Evolutionary conservation across 2,888 invertebrate genomes (phyloP).

Genomic region (Carabus problematicus): DNA sequence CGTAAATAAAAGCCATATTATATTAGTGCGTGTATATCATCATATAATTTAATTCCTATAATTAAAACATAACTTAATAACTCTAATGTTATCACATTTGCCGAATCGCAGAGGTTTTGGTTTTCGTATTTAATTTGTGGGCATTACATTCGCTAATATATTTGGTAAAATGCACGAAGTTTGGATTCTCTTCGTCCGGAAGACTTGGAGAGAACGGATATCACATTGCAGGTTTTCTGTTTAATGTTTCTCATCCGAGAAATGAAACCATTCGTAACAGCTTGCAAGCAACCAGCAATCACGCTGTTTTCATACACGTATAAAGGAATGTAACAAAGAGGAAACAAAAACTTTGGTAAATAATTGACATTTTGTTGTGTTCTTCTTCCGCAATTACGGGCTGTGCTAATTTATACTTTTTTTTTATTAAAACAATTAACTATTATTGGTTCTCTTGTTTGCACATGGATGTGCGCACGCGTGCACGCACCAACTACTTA

Average conservation of each 20-base stretch:
- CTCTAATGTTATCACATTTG: slow-evolving; percentile 40
- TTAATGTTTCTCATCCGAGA: background rate
- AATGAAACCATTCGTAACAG: background rate
- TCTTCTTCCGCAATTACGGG: slow-evolving; percentile 33
- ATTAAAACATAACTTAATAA: slow-evolving; percentile 33
- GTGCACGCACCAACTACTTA: slow-evolving; percentile 15
- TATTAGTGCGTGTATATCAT: slow-evolving; percentile 36
- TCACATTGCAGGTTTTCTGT: slow-evolving; percentile 34
- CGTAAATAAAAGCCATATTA: slow-evolving; percentile 38
- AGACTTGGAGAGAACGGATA: slow-evolving; percentile 39
- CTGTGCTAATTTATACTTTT: slow-evolving; percentile 30
- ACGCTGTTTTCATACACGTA: background rate
- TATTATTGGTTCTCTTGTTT: slow-evolving; percentile 4
- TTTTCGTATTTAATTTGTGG: slow-evolving; percentile 22
- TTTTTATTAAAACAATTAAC: slow-evolving; percentile 5
- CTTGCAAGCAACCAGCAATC: slow-evolving; percentile 13
- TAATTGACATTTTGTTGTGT: slow-evolving; percentile 39
- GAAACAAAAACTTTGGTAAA: slow-evolving; percentile 29
- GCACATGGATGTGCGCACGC: slow-evolving; percentile 13
- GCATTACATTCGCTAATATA: slow-evolving; percentile 27
- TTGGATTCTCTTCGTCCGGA: slow-evolving; percentile 40
- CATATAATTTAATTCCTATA: slow-evolving; percentile 24
- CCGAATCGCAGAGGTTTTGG: slow-evolving; percentile 38
- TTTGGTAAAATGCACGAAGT: slow-evolving; percentile 21
- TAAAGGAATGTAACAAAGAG: slow-evolving; percentile 1